Evolutionary conservation across 2,113 vertebrate genomes (phyloP), one percentile per base, ranked within the genome.

Genomic region (Terrapene triunguis): DNA sequence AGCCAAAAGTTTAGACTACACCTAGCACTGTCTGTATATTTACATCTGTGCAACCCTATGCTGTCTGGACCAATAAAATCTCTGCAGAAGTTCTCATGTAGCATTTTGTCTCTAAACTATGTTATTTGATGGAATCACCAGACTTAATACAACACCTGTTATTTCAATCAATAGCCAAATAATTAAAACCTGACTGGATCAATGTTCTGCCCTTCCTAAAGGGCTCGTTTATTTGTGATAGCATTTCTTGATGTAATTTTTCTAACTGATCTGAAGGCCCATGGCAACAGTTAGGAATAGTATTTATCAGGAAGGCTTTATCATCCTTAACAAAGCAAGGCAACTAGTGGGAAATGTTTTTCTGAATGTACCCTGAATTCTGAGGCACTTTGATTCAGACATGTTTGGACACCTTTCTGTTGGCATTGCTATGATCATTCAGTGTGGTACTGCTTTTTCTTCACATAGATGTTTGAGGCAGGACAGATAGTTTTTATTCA

Each of bases 281-380:
- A 4, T 38, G 69, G 5, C 16, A 92, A 93, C 42, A 51, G 3
- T 84, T 42, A 92, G 80, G 80, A 93, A 91, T 91, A 87, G 2
- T 8, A 19, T 65, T 92, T 92, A 50, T 92, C 53, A 59, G 38
- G 29, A 96, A 55, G 32, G 79, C 65, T 81, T 83, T 91, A 35
- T 93, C 91, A 48, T 1, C 32, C 44, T 93, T 93, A 93, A 74
- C 5, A 10, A 44, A 76, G 38, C 21, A 84, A 94, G 25, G 80
- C 62, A 80, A 92, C 85, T 29, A 90, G 13, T 5, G 13, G 6
- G 4, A 94, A 47, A 76, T 57, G 0, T 38, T 10, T 82, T 59
- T 44, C 25, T 69, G 65, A 48, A 74, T 82, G 21, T 7, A 76
- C 82, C 87, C 57, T 10, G 54, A 59, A 25, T 65, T 79, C 12